Evolutionary conservation across 2,888 invertebrate genomes (phyloP), one percentile per base, ranked within the genome.

Genomic region (Anthrax anthrax): DNA sequence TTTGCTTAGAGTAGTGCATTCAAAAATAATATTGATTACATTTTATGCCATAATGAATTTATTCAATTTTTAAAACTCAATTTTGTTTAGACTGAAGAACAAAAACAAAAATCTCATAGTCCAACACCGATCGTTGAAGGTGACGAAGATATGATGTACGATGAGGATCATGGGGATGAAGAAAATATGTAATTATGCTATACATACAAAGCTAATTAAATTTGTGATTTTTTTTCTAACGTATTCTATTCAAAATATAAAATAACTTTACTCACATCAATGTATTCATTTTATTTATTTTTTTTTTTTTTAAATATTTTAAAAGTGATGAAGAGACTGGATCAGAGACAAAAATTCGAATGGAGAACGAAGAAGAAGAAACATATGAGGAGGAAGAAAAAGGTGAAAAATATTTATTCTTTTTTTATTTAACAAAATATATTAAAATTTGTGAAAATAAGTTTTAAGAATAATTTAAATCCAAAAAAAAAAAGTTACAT

Each of bases 291-390:
- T n/a, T n/a, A n/a, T 23, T 23, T 23, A 6, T 23, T 23, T 29
- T 10, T 16, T 36, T 36, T 8, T n/a, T 16, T 36, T 34, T 45
- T 42, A 17, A 29, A 46, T 14, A 43, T 17, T 43, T 32, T 39
- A 78, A 76, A 53, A 78, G 82, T 60, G 84, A 75, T 50, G 77
- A 81, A 52, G 86, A 81, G 56, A 77, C 76, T 44, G 79, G 78
- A 53, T 84, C 81, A 18, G 80, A 82, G 57, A 76, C 76, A 36
- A 83, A 83, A 60, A 77, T 80, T 18, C 74, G 78, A 16, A 68
- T 81, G 39, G 80, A 83, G 47, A 74, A 79, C 43, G 79, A 78
- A 54, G 82, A 77, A 39, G 58, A 58, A 4, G 84, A 84, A 49
- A 74, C 73, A 51, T 71, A 60, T 48, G 68, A 74, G 47, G 67